Evolutionary conservation across 2,888 invertebrate species (phyloP), one percentile per base, ranked within the genome.

Genomic region (Amorpha juglandis): DNA sequence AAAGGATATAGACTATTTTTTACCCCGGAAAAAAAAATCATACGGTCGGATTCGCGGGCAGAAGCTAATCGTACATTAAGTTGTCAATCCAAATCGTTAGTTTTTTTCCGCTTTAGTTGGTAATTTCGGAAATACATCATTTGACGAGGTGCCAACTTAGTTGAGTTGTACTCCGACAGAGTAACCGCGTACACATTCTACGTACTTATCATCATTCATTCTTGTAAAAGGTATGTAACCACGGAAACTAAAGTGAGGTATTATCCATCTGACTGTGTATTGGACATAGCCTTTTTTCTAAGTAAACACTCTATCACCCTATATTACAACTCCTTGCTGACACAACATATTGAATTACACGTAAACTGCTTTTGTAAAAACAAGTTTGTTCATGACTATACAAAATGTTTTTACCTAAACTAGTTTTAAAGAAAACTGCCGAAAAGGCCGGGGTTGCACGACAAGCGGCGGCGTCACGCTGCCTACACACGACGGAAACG

Each of bases 401-500:
- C 47, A 47, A 47, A 62, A 47, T 19, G 19, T 21, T 45, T 58
- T 21, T 48, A 48, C 35, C 58, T 58, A 42, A 58, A 42, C 58
- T 42, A 58, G 48, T 53, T 64, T 65, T 48, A 52, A 53, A 50
- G 72, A 80, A 80, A 84, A 83, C 72, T 80, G 80, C 75, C 74
- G 73, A 81, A 77, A 77, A 64, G 75, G 80, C 69, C 70, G 81
- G 80, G 80, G 80, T 78, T 78, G 74, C 63, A 74, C 64, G 78
- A 79, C 76, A 76, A 79, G 79, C 80, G 81, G 79, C 83, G 92
- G 92, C 92, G 92, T 92, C 93, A 93, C 90, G 92, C 92, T 87
- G 92, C 93, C 92, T 93, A 92, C 92, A 91, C 92, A 91, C 92
- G 89, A 85, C 91, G 92, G 92, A 92, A 91, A 92, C 89, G 87